Base-by-base conservation (phyloP, 2,888 invertebrate genomes). In the Eulithis prunata region DNA sequence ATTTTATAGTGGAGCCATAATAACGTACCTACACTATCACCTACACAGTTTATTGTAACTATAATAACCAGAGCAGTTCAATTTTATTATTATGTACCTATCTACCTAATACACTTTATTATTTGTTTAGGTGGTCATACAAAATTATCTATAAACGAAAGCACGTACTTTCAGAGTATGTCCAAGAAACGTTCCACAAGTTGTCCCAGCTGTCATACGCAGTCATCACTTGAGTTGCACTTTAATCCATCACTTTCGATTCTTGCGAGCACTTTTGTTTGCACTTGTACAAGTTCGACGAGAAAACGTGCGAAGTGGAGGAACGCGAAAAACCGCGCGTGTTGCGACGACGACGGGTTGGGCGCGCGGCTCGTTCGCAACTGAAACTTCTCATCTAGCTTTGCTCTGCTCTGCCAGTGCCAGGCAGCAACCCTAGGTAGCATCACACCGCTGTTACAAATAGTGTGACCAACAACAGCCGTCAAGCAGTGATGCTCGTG, bases 151-250 rank as follows among this genome's bases (percentile, higher is more conserved):
- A 32, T 32, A 32, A 41, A 41, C 41, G 8, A 10, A 41, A 41
- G 41, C 10, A 41, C 41, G 10, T 41, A 73, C 71, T 68, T 66
- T 71, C 73, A 53, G 72, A 45, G 32, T 72, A 69, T 41, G 57
- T 71, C 73, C 73, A 73, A 38, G 73, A 66, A 49, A 73, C 72
- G 69, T 73, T 73, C 73, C 73, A 73, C 49, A 73, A 69, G 14
- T 71, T 70, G 63, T 73, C 71, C 73, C 73, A 73, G 61, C 71
- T 71, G 62, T 72, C 73, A 61, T 57, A 64, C 49, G 57, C 60
- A 53, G 67, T 53, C 68, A 68, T 68, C 38, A 67, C 63, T 60
- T 36, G 57, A 53, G 55, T 46, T 58, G 49, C 52, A 67, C 60
- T 49, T 53, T 63, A 66, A 38, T 54, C 61, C 64, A 68, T 68